Conservation (phyloP, 1,140 invertebrate genomes). For the Sipha flava region DNA sequence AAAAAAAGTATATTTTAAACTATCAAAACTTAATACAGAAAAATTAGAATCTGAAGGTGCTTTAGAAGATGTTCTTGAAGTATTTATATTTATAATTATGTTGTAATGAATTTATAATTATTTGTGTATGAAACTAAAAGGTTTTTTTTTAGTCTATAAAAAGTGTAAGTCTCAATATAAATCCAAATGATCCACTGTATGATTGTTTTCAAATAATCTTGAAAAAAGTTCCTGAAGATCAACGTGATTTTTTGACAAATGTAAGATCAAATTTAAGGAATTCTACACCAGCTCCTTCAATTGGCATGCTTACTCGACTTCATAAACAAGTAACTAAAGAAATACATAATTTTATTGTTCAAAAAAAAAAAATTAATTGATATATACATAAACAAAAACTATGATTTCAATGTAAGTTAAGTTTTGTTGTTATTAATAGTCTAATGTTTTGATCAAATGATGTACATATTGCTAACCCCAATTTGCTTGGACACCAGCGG, state of each 20-base stretch:
- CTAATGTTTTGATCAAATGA: conserved; percentile 88
- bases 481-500: conserved; percentile 86
- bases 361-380: not conserved
- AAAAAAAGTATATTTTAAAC: conserved; percentile 88
- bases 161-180: conserved; percentile 15
- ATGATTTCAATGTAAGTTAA: conserved; percentile 50
- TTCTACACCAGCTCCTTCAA: not conserved
- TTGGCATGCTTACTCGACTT: conserved; percentile 10
- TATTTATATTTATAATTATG: conserved; percentile 43
- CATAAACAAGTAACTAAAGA: conserved; percentile 25
- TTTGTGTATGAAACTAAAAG: not conserved
- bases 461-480: conserved; percentile 76
- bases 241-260: not conserved
- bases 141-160: conserved; percentile 13
- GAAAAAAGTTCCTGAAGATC: conserved; percentile 26
- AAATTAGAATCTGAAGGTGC: conserved; percentile 94
- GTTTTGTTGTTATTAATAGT: conserved; percentile 79
- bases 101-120: conserved; percentile 9
- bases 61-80: conserved; percentile 89
- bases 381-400: not conserved
- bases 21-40: conserved; percentile 93
- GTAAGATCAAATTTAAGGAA: conserved; percentile 7
- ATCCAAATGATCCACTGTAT: not conserved
- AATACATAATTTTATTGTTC: not conserved
- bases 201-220: conserved; percentile 25